Evolutionary conservation across 2,113 vertebrate genomes (phyloP).

Genomic region (Pseudois nayaur): DNA sequence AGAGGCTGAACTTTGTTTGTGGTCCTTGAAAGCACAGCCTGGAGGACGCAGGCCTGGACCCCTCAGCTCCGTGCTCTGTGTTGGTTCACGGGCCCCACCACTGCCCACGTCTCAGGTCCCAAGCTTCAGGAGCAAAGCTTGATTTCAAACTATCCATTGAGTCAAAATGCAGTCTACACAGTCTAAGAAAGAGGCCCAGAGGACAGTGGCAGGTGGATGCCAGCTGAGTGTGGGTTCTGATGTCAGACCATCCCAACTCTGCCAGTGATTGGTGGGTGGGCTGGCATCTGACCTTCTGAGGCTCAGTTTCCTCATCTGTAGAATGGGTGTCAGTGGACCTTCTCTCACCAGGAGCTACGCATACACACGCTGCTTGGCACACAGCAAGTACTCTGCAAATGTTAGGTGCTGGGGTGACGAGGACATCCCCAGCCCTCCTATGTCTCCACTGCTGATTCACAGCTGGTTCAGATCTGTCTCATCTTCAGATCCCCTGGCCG

Average conservation of each 20-base stretch:
- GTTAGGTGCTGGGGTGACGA: neutral
- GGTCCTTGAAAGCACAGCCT: neutral
- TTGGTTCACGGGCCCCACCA: accelerated
- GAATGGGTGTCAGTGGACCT: neutral
- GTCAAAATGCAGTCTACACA: neutral
- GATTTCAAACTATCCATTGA: neutral
- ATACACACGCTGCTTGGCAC: neutral
- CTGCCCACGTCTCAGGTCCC: accelerated
- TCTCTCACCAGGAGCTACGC: neutral
- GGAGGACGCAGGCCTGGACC: accelerated
- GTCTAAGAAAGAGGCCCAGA: neutral
- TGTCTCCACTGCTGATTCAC: neutral
- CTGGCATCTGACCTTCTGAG: neutral
- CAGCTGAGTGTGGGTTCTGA: neutral
- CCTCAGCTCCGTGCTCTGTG: accelerated
- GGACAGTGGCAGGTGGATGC: too few relatives aligned
- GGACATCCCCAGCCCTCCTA: accelerated
- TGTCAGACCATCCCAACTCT: too few relatives aligned
- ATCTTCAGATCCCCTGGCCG: neutral
- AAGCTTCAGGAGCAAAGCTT: neutral
- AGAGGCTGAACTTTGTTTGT: accelerated
- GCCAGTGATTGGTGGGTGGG: neutral
- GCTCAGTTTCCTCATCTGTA: neutral
- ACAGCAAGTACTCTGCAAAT: accelerated
- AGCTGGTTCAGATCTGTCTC: neutral